Conservation (phyloP, 2,888 invertebrate genomes). For the Falcaria lacertinaria region DNA sequence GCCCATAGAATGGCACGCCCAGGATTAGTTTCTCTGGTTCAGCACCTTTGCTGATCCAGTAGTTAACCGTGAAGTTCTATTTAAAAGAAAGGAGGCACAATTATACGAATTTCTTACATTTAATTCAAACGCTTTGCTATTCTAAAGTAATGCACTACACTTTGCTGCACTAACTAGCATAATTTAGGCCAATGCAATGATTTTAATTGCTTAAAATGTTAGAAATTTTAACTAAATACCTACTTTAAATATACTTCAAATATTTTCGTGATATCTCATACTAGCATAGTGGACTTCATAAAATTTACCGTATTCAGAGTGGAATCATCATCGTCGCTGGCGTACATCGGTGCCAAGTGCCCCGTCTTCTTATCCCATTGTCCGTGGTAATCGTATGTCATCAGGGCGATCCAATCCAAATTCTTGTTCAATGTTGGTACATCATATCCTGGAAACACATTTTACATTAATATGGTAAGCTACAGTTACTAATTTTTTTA, state of each 20-base stretch:
- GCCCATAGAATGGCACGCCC: slow-evolving; percentile 94
- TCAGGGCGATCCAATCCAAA: slow-evolving; percentile 94
- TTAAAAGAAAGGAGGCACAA: slow-evolving; percentile 11
- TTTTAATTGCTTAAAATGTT: too few relatives aligned
- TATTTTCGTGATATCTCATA: too few relatives aligned
- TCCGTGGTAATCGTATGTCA: slow-evolving; percentile 95
- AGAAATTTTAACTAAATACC: too few relatives aligned
- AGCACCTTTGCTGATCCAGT: slow-evolving; percentile 92
- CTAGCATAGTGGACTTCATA: too few relatives aligned
- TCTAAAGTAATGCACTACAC: too few relatives aligned
- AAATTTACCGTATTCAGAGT: slow-evolving; percentile 85
- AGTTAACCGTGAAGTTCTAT: slow-evolving; percentile 91
- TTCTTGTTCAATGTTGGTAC: slow-evolving; percentile 86
- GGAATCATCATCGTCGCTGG: slow-evolving; percentile 85
- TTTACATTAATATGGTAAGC: not conserved
- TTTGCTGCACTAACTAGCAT: too few relatives aligned
- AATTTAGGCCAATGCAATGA: too few relatives aligned
- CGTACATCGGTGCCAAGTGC: slow-evolving; percentile 93
- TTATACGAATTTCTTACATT: too few relatives aligned
- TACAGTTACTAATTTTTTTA: too few relatives aligned
- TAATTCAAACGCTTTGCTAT: too few relatives aligned
- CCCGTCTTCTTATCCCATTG: slow-evolving; percentile 96
- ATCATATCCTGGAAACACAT: slow-evolving; percentile 81
- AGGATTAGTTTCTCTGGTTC: slow-evolving; percentile 87
- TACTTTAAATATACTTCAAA: too few relatives aligned